Base-by-base conservation (phyloP, 2,888 invertebrate species). In the Cephus spinipes region DNA sequence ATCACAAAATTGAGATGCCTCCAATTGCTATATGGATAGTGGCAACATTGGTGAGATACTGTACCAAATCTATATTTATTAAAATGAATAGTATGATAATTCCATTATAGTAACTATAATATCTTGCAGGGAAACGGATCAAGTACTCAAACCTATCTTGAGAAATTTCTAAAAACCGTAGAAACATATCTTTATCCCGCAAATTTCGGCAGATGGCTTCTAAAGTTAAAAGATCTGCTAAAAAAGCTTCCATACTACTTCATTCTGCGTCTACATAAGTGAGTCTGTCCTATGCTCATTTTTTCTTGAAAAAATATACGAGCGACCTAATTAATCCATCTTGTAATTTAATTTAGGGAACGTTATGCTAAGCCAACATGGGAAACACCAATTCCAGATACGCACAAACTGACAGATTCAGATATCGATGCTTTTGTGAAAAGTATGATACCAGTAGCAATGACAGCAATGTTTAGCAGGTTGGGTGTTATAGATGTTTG, bases 101-200 rank as follows among this genome's bases (percentile, higher is more conserved):
- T 40, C 15, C 40, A 40, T 55, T 74, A 35, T 74, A 40, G 4
- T 69, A 15, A n/a, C 31, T 36, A 33, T 74, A 32, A 30, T 55
- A 40, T 40, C 15, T 55, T 33, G 23, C 92, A 97, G 92, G 95
- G 95, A 73, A 95, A 95, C 1, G 94, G 94, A 75, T 95, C 95
- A 31, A 92, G 93, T 75, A 94, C 95, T 0, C 94, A 96, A 88
- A 93, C 94, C 75, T 95, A 97, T 86, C 92, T 98, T 76, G 94
- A 95, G 78, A 95, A 96, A 85, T 95, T 98, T 88, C 94, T 98
- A 88, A 95, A 95, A 83, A 95, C 96, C 0, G 92, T 98, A 4
- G 97, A 97, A 90, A 96, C 97, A 6, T 98, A 97, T 92, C 95
- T 96, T 85, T 97, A 98, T 92, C 97, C 97, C 76, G 98, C 98